phyloP scores from a whole-genome alignment of 1,140 invertebrate genomes.

The Drosophila takahashii region DNA sequence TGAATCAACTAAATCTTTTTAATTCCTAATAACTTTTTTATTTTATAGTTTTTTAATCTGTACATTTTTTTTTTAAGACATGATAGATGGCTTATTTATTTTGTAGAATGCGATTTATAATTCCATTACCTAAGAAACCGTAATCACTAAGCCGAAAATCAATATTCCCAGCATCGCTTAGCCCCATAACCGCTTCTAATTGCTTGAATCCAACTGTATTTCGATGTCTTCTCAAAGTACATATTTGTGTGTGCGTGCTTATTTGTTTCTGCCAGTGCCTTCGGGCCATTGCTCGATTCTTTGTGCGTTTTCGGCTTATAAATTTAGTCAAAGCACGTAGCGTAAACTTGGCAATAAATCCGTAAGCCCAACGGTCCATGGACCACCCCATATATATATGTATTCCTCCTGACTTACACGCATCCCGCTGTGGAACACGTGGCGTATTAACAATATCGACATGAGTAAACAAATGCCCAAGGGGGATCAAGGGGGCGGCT shows the following conservation, averaged over 20 bases:
- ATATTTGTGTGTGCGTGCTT: slow-evolving; percentile 38
- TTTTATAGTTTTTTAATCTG: no score
- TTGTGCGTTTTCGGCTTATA: slow-evolving; percentile 68
- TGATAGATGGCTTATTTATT: no score
- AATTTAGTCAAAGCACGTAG: slow-evolving; percentile 78
- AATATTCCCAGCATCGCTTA: not conserved
- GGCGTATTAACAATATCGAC: slow-evolving; percentile 82
- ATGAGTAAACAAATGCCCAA: slow-evolving; percentile 75
- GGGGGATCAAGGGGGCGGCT: slow-evolving; percentile 30
- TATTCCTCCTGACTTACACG: slow-evolving; percentile 14
- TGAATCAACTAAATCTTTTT: no score
- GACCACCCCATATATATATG: not conserved
- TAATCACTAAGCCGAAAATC: not conserved
- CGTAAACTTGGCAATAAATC: slow-evolving; percentile 82
- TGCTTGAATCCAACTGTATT: slow-evolving; percentile 38
- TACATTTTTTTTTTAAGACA: no score
- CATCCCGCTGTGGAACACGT: slow-evolving; percentile 66
- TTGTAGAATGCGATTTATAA: no score
- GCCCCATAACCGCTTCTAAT: slow-evolving; percentile 29
- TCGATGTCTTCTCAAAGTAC: slow-evolving; percentile 26
- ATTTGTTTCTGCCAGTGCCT: slow-evolving; percentile 51
- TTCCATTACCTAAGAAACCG: not conserved
- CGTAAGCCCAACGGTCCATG: slow-evolving; percentile 61
- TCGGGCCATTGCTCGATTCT: slow-evolving; percentile 39
- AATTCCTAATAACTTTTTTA: no score